A percentile compares a stretch with the other conserved stretches of the same genome.
phyloP scores from a whole-genome alignment of 2,797 vertebrate genomes.

The Anas bernieri region DNA sequence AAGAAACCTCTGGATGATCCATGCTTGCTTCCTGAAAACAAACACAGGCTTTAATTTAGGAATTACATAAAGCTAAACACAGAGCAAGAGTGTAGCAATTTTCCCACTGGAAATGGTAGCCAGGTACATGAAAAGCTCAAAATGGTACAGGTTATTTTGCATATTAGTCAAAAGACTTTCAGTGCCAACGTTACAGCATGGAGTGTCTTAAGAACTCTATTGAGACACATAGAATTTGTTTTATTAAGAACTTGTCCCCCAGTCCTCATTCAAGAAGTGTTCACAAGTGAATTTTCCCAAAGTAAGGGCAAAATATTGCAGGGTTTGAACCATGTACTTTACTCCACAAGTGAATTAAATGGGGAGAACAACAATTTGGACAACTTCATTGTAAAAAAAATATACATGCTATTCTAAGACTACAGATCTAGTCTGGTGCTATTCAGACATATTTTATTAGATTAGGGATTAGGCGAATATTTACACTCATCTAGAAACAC shows the following conservation, averaged over 20 bases:
- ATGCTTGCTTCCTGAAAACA: not conserved
- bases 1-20: not conserved
- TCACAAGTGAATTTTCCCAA: not conserved
- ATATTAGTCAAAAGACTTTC: not conserved
- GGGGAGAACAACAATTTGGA: not conserved
- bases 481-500: not conserved
- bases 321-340: not conserved
- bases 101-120: not conserved
- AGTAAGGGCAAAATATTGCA: not conserved
- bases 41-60: not conserved
- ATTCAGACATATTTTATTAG: not conserved
- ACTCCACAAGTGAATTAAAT: no score
- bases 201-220: not conserved
- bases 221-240: not conserved
- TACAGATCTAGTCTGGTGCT: not conserved
- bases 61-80: not conserved
- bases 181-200: not conserved
- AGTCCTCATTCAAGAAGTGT: not conserved
- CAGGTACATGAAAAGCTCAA: not conserved
- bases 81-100: not conserved
- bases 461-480: not conserved
- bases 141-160: not conserved
- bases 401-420: not conserved
- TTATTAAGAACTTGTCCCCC: not conserved
- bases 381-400: not conserved